Conservation (phyloP, 2,888 invertebrate genomes). For the Phorcus lineatus region DNA sequence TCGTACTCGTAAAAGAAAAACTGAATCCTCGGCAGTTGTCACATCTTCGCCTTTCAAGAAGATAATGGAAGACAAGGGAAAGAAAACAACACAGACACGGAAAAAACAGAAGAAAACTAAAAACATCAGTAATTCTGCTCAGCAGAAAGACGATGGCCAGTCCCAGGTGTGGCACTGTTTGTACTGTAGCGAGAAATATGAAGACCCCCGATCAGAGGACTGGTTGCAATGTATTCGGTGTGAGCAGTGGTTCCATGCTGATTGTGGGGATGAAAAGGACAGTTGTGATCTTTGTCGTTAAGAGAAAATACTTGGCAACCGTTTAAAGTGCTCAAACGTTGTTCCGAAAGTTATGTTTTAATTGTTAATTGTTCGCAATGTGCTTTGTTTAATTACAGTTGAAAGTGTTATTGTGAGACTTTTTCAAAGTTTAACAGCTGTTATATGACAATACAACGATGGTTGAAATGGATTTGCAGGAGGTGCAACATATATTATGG, state of each 20-base stretch:
- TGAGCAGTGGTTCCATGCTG: neutral
- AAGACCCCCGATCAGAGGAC: neutral
- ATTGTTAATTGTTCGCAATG: too few species aligned
- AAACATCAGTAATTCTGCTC: neutral
- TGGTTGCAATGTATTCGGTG: neutral
- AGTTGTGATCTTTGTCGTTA: neutral
- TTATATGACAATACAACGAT: too few species aligned
- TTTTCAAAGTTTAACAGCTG: too few species aligned
- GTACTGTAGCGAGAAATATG: neutral
- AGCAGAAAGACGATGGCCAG: neutral
- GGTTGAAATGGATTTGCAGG: too few species aligned
- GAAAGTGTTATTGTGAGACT: too few species aligned
- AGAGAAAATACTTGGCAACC: neutral
- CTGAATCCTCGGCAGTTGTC: neutral
- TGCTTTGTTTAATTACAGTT: too few species aligned
- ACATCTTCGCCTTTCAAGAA: neutral
- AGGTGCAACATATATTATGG: too few species aligned
- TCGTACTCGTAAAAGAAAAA: neutral
- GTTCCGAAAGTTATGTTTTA: too few species aligned
- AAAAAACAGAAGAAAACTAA: neutral
- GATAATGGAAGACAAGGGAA: neutral
- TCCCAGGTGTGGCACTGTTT: neutral
- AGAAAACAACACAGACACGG: neutral
- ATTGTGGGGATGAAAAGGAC: neutral
- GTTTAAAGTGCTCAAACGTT: too few species aligned